A percentile compares a stretch with the other conserved stretches of the same genome.
Conservation (phyloP, 2,797 vertebrate genomes). For the Spheniscus humboldti region DNA sequence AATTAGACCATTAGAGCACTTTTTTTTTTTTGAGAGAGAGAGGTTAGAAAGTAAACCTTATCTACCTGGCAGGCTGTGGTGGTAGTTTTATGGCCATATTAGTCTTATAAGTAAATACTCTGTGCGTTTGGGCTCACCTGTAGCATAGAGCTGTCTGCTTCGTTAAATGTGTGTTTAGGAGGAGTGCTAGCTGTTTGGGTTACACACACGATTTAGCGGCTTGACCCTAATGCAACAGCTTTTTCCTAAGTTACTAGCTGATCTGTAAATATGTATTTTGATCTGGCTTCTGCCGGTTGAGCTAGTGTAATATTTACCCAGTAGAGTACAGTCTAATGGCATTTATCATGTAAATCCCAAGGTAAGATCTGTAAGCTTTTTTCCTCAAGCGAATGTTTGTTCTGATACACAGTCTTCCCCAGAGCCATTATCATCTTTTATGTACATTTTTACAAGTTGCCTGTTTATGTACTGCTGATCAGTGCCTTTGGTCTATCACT, state of each 20-base stretch:
- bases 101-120: background rate
- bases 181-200: background rate
- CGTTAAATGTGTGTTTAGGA: background rate
- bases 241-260: background rate
- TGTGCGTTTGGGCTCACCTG: background rate
- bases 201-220: background rate
- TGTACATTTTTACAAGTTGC: background rate
- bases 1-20: background rate
- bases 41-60: background rate
- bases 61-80: background rate
- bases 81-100: background rate
- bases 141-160: background rate
- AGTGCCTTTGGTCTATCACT: background rate
- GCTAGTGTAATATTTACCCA: background rate
- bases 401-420: background rate
- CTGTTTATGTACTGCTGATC: background rate
- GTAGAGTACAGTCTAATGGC: background rate
- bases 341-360: slow-evolving; percentile 8
- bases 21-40: background rate
- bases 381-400: background rate
- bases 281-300: background rate
- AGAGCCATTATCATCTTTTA: background rate
- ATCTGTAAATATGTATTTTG: background rate
- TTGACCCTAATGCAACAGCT: background rate
- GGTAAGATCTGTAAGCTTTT: background rate